Base-by-base conservation (phyloP, 2,113 vertebrate species). In the Notothenia rossii region DNA sequence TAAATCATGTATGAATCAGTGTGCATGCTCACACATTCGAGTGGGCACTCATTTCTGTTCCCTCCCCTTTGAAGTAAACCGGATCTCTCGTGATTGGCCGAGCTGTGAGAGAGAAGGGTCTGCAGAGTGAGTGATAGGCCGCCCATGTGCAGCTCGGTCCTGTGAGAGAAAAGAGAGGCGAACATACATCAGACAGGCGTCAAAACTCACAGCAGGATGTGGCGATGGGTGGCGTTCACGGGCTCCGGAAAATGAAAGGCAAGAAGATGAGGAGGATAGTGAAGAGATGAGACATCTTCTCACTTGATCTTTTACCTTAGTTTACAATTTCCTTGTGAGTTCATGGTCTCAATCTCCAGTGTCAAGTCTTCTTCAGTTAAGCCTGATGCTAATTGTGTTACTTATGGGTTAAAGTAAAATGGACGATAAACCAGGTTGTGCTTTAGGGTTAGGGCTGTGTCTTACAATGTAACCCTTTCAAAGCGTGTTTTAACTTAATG, bases 111-210 rank as follows among this genome's bases (percentile, higher is more conserved):
- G 61, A 67, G 60, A 81, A 79, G n/a, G 17, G 29, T 50, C 48
- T 40, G 51, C 8, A 1, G 40, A 65, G 77, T 81, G 83, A 88
- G 78, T 83, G 82, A 91, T 89, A 50, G 75, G 78, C 73, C 7
- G 6, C 53, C 73, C 50, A 11, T 74, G 80, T 72, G 60, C 60
- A 9, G 59, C 50, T 51, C 14, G 66, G 53, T 72, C 84, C 66
- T 70, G 79, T 36, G 72, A 81, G 72, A 78, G 79, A 81, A 83
- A 79, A 76, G 46, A 82, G 71, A 85, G 75, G 83, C 79, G 36
- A 40, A 40, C 36, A 87, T 88, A 83, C 86, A 91, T 93, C 89
- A 89, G 83, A 91, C 85, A 82, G 79, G 88, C 89, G 89, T 92
- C 91, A 94, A 90, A 92, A 90, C 77, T 90, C 89, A 82, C 91